Base-by-base conservation (phyloP, 2,888 invertebrate genomes). In the Anarsia innoxiella region DNA sequence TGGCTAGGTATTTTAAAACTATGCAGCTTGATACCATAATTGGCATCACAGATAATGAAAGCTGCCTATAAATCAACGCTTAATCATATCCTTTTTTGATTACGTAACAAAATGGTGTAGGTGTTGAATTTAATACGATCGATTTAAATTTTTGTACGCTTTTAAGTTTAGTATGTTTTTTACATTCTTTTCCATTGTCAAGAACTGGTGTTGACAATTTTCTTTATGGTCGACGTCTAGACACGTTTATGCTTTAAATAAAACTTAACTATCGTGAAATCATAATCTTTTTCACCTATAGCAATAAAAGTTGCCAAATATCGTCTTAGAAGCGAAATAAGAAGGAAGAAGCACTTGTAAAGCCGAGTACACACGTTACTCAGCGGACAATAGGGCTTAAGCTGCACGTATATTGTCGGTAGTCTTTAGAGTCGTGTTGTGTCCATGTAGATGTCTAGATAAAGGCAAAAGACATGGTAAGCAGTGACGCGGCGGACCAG, bases 381-480 rank as follows among this genome's bases (percentile, higher is more conserved):
- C 63, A 61, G 50, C 19, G 28, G 35, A 40, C 40, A 40, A 40
- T 40, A 36, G 37, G 35, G 44, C 46, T 39, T 49, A 53, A 52
- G 51, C 49, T 51, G 48, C 48, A 48, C 45, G 48, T 52, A 59
- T 56, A 53, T 56, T 61, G 68, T 67, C 69, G 70, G 70, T 73
- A 71, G 70, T 66, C 63, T 66, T 69, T 67, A 64, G 55, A 53
- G 67, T 66, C 65, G 53, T 68, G 67, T 69, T 59, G 54, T 51
- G 49, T 41, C 56, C 64, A 51, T 72, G 71, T 72, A 73, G 72
- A 76, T 76, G 66, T 70, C 70, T 70, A 69, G 73, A 78, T 75
- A 72, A 71, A 59, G 50, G 42, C 47, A 53, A 55, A 56, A 48
- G 56, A 49, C 51, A 48, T 40, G 45, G 42, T 42, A 23, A 44